Base-by-base conservation (phyloP, 53 echinoderm and acorn worm species). In the Astropecten irregularis region DNA sequence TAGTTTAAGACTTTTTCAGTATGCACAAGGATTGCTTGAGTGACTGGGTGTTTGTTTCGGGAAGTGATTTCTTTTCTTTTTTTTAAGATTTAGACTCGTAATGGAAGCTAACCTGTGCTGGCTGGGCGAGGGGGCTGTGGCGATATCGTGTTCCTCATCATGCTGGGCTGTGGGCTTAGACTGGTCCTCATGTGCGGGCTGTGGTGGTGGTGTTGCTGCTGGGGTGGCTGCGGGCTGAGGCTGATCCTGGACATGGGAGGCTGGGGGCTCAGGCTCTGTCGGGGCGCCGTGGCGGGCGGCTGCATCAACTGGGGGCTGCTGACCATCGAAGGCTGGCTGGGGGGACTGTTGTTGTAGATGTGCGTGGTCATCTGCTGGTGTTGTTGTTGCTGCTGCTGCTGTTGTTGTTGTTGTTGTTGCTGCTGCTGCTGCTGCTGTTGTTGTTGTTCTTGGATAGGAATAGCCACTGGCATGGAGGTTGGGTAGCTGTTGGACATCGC, bases 31-130 rank as follows among this genome's bases (percentile, higher is more conserved):
- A n/a, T n/a, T n/a, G n/a, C n/a, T n/a, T n/a, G n/a, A n/a, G n/a
- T n/a, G n/a, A n/a, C n/a, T n/a, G n/a, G n/a, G n/a, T n/a, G n/a
- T n/a, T n/a, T n/a, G n/a, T n/a, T n/a, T n/a, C n/a, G n/a, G n/a
- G n/a, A n/a, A n/a, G n/a, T n/a, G n/a, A n/a, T n/a, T n/a, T n/a
- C n/a, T n/a, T n/a, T n/a, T n/a, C n/a, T n/a, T n/a, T n/a, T n/a
- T n/a, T n/a, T n/a, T n/a, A n/a, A n/a, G n/a, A n/a, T n/a, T n/a
- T n/a, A n/a, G n/a, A n/a, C n/a, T n/a, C n/a, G n/a, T n/a, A n/a
- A n/a, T n/a, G n/a, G n/a, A n/a, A n/a, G n/a, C n/a, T n/a, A 82
- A 96, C 96, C 96, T 93, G 96, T 96, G 82, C 93, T 93, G 84
- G 93, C 93, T 66, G 96, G 96, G 67, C 96, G 88, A 60, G 96